phyloP scores from a whole-genome alignment of 2,888 invertebrate genomes.

The Mythimna pallens region DNA sequence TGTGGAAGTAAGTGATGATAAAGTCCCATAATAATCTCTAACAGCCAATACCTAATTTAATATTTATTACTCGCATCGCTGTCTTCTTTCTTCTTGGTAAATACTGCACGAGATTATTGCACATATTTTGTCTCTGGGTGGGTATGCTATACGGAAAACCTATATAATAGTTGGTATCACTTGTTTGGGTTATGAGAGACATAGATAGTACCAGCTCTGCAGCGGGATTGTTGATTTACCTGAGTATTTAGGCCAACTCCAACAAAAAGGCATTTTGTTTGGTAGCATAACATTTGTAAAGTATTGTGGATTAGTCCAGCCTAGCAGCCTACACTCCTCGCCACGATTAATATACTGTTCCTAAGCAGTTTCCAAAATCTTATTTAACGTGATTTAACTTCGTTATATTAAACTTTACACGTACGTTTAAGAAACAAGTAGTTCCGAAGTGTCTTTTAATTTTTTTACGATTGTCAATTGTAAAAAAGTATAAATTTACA shows the following conservation, averaged over 20 bases:
- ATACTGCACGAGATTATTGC: background rate
- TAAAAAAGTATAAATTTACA: background rate
- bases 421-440: background rate
- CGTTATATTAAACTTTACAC: background rate
- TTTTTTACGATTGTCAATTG: background rate
- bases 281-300: background rate
- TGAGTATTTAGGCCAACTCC: background rate
- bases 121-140: background rate
- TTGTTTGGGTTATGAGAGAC: background rate
- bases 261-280: background rate
- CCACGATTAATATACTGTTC: background rate
- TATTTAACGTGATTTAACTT: background rate
- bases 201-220: background rate
- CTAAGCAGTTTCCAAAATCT: conserved; percentile 5
- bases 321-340: background rate
- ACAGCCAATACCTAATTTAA: no score
- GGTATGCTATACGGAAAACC: background rate
- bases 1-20: background rate
- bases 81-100: background rate
- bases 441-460: background rate
- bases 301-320: background rate
- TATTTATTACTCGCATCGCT: no score
- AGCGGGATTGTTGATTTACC: background rate
- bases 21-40: background rate
- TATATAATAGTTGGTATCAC: background rate